Conservation (phyloP, 1,140 invertebrate genomes). For the Drosophila mojavensis region DNA sequence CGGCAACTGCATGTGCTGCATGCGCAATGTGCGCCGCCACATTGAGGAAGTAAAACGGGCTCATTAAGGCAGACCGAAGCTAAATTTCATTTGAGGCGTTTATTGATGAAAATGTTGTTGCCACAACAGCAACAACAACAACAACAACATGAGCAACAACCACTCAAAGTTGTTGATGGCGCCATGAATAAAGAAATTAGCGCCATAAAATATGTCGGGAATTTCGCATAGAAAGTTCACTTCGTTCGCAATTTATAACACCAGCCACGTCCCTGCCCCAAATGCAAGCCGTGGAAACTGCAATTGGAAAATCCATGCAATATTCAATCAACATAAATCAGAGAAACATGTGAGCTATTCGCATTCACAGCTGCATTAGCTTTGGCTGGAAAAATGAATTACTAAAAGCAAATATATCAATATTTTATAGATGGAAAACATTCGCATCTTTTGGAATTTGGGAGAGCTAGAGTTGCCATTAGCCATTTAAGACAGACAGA, state of each 20-base stretch:
- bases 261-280: constrained; percentile 32
- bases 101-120: constrained; percentile 39
- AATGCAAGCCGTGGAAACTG: constrained; percentile 22
- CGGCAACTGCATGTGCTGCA: constrained; percentile 66
- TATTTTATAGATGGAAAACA: too few relatives aligned
- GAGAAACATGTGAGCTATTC: neutral
- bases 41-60: constrained; percentile 2
- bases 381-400: neutral
- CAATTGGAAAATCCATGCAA: constrained; percentile 49
- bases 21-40: constrained; percentile 51
- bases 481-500: too few relatives aligned
- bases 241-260: constrained; percentile 34
- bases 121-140: constrained; percentile 10
- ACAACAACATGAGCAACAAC: constrained; percentile 8
- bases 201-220: constrained; percentile 47
- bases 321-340: constrained; percentile 42
- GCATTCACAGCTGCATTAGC: neutral
- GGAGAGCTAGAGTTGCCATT: too few relatives aligned
- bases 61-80: constrained; percentile 39
- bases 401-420: too few relatives aligned
- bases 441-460: too few relatives aligned
- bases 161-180: constrained; percentile 15
- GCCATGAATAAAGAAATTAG: constrained; percentile 78
- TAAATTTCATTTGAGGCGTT: constrained; percentile 47
- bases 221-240: constrained; percentile 47